Base-by-base conservation (phyloP, 1,140 invertebrate species). In the Solen grandis region DNA sequence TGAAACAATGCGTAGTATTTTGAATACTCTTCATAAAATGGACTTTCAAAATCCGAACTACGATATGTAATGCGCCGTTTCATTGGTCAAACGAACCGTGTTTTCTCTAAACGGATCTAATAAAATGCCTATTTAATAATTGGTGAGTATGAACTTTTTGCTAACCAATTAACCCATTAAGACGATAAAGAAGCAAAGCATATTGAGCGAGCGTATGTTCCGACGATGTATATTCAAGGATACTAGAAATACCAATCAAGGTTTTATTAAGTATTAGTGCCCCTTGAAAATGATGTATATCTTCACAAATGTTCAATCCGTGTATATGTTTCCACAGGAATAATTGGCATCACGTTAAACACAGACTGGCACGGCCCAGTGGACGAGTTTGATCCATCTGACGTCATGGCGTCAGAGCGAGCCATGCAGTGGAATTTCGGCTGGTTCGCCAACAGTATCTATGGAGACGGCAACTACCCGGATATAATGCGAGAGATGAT, bases 381-480 rank as follows among this genome's bases (percentile, higher is more conserved):
- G 38, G 78, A 90, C 57, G 69, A 79, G 4, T 36, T 81, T 54
- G 52, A 76, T 25, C 52, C 83, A 10, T 41, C 29, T 29, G 86
- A 91, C 70, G 55, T 85, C 19, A 81, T 82, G 16, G 86, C 88
- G 1, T 74, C 87, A 25, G 86, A 87, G 1, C 63, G 72, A 46
- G 81, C 74, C 22, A 52, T 89, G 60, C 85, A 91, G 70, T 89
- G 88, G 52, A 77, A 82, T 14, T 52, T 87, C 10, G 91, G 90
- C 13, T 90, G 88, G 88, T 91, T 90, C 79, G 85, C 87, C 13
- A 77, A 90, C 75, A 89, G 91, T 19, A 86, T 92, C 31, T 87
- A 85, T 36, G 86, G 84, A 29, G 84, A 90, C 65, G 91, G 90
- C 8, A 87, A 90, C 75, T 92, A 92, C 65, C 92, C 92, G 1